Evolutionary conservation across 2,113 vertebrate species (phyloP), one percentile per base, ranked within the genome.

Genomic region (Pachyramphus minor): DNA sequence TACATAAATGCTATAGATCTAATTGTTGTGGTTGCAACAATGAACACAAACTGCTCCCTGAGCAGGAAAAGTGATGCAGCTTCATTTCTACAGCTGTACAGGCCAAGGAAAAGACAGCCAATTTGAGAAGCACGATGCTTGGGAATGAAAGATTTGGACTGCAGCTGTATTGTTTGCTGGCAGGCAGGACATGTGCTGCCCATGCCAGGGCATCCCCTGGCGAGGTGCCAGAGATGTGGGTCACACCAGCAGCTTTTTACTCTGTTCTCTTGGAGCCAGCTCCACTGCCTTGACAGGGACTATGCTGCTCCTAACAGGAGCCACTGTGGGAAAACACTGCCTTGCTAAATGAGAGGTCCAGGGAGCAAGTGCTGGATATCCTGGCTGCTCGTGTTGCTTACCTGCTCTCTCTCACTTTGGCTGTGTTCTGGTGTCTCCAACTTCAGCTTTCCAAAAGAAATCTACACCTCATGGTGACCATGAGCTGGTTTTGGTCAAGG

Each of bases 211-310:
- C 85, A 90, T 84, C 66, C 78, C 81, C 47, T 77, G 84, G 77
- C 0, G 0, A 53, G 25, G 58, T 0, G 1, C 74, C 90, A 85
- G 60, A 33, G 30, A 49, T 4, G 3, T 1, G 18, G 60, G 55
- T 16, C n/a, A 47, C 0, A 11, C 86, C 89, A 93, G 49, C 53
- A 87, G 66, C 56, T 84, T 63, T 87, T 82, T 30, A 5, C 64
- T 74, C 31, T 56, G 44, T 62, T 59, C 62, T 72, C 63, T 30
- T 74, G 56, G 41, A 91, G 50, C 37, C 52, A 47, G 33, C 68
- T 80, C n/a, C n/a, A 22, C 84, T 58, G 15, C 47, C 42, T 67
- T 50, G 22, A 63, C 52, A 85, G 82, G 42, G 47, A 35, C 56
- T 58, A 30, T 30, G 60, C 69, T 67, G 31, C 33, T 82, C 53